Percentiles rank a stretch among this genome's conserved stretches.
These are phyloP conservation scores for Aurelia sp. DNA, from an alignment of 30 jellyfish, hydroid and myxozoan species.

Conservation along the genomic window DNA sequence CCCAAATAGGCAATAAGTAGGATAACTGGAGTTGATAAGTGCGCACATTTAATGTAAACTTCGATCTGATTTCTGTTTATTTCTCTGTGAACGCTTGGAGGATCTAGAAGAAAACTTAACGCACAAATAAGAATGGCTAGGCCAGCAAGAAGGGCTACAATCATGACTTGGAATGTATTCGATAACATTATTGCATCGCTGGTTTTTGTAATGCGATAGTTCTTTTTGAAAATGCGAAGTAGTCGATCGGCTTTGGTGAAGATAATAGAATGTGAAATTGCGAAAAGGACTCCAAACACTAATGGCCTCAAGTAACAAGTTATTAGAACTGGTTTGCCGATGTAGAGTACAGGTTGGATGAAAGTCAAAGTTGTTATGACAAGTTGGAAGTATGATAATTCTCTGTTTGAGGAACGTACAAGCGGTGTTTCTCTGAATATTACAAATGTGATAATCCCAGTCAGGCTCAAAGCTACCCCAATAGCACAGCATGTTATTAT, in stretches of 20 bases:
- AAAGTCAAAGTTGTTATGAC: conserved; percentile 9
- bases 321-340: conserved; percentile 27
- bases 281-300: conserved; percentile 47
- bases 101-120: conserved; percentile 10
- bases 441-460: conserved; percentile 7
- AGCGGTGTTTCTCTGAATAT: conserved; percentile 60
- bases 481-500: background rate
- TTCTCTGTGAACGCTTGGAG: conserved; percentile 22
- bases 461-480: conserved; percentile 41
- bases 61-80: background rate
- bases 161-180: conserved; percentile 38
- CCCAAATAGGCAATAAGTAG: conserved; percentile 51
- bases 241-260: conserved; percentile 77
- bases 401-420: conserved; percentile 66
- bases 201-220: conserved; percentile 23
- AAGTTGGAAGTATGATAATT: conserved; percentile 62
- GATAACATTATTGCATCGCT: conserved; percentile 32
- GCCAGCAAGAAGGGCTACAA: conserved; percentile 28
- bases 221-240: conserved; percentile 73
- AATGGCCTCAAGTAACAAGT: conserved; percentile 55
- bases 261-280: conserved; percentile 56
- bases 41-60: conserved; percentile 19
- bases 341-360: conserved; percentile 40
- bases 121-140: conserved; percentile 19
- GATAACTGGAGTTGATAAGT: conserved; percentile 11